These are phyloP conservation scores for Festucalex cinctus DNA, from an alignment of 2,113 vertebrate species.

Conservation along the genomic window DNA sequence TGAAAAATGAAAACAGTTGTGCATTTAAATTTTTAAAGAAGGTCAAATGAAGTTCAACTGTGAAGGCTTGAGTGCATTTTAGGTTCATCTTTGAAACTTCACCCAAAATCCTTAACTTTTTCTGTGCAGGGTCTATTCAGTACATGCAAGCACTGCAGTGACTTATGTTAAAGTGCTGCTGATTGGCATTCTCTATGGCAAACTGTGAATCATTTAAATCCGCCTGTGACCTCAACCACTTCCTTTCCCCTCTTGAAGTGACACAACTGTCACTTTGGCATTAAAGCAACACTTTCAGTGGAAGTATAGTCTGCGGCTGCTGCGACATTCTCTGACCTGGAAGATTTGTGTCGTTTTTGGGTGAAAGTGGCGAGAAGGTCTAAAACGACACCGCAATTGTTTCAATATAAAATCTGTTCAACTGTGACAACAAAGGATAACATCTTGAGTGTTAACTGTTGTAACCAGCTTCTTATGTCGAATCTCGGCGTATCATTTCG, in stretches of 20 bases:
- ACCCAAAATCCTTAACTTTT: background rate
- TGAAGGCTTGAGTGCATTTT: background rate
- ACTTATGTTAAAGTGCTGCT: background rate
- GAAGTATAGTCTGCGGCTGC: background rate
- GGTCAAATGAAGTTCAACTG: background rate
- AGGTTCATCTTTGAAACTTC: background rate
- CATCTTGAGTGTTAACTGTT: too few relatives aligned
- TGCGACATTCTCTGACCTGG: background rate
- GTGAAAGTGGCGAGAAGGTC: background rate
- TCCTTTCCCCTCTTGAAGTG: background rate
- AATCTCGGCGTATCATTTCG: too few relatives aligned
- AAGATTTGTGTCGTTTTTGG: background rate
- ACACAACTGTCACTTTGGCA: slow-evolving; percentile 1
- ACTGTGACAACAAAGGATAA: too few relatives aligned
- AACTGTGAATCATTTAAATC: slow-evolving; percentile 3
- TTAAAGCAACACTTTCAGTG: background rate
- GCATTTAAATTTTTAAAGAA: background rate
- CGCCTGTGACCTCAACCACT: slow-evolving; percentile 1
- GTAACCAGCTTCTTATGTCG: too few relatives aligned
- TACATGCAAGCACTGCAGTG: background rate
- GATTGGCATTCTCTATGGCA: background rate
- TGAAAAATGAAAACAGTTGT: background rate
- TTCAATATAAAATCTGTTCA: too few relatives aligned
- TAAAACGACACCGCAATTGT: too few relatives aligned
- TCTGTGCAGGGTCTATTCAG: background rate